A percentile compares a stretch with the other conserved stretches of the same genome.
Conservation (phyloP, 2,888 invertebrate species). For the Nomada lathburiana region DNA sequence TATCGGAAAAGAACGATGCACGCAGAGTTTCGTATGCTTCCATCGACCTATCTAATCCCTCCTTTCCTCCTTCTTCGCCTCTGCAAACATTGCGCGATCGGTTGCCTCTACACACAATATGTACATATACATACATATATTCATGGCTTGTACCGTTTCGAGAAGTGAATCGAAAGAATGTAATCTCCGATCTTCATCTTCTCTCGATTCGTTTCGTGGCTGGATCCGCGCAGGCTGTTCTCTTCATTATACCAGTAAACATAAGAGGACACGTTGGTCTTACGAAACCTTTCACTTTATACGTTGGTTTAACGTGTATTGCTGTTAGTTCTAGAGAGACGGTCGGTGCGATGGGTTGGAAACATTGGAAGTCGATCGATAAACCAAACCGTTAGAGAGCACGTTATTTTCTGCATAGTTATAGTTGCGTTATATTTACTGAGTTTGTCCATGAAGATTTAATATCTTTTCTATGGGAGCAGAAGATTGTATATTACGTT, state of each 20-base stretch:
- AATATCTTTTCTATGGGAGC: too few relatives aligned
- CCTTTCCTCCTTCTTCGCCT: background rate
- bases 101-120: constrained; percentile 5
- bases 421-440: too few relatives aligned
- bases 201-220: constrained; percentile 29
- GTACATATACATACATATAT: constrained; percentile 26
- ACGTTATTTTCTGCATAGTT: too few relatives aligned
- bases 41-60: constrained; percentile 17
- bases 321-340: background rate
- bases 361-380: constrained; percentile 5
- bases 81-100: constrained; percentile 12
- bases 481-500: too few relatives aligned
- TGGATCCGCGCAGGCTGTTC: constrained; percentile 13
- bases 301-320: background rate
- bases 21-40: background rate
- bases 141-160: constrained; percentile 39
- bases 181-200: constrained; percentile 46
- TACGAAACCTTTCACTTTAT: constrained; percentile 36
- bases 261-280: constrained; percentile 10
- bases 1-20: background rate
- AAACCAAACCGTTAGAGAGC: background rate
- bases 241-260: constrained; percentile 27
- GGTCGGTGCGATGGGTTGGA: background rate
- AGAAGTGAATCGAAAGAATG: constrained; percentile 52
- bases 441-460: too few relatives aligned